A percentile compares a stretch with the other conserved stretches of the same genome.
Evolutionary conservation across 2,797 vertebrate genomes (phyloP).

Genomic region (Anolis apletophallus): DNA sequence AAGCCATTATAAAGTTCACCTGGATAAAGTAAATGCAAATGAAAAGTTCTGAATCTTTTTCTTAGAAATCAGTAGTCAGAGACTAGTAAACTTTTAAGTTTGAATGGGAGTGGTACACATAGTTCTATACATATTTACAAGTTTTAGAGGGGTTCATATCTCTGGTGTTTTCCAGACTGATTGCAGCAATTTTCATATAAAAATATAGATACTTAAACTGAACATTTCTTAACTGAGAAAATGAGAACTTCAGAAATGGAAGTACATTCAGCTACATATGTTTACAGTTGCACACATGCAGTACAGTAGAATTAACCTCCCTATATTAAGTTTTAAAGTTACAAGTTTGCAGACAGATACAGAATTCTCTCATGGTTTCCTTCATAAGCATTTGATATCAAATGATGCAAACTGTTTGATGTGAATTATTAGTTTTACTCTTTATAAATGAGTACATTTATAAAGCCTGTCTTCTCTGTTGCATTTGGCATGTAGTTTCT

Average conservation of each 20-base stretch:
- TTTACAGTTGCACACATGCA: not conserved
- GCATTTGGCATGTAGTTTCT: not conserved
- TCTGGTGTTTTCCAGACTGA: slow-evolving; percentile 31
- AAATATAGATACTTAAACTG: not conserved
- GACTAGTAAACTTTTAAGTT: slow-evolving; percentile 61
- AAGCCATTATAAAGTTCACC: slow-evolving; percentile 61
- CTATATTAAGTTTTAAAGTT: not conserved
- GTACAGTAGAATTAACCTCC: not conserved
- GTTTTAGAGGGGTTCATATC: slow-evolving; percentile 71
- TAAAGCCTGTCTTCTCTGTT: not conserved
- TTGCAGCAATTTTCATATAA: not conserved
- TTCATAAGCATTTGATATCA: slow-evolving; percentile 13
- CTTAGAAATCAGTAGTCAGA: slow-evolving; percentile 50
- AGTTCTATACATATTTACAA: slow-evolving; percentile 62
- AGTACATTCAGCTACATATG: not conserved
- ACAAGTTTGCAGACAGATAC: not conserved
- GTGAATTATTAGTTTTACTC: slow-evolving; percentile 3
- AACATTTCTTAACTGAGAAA: not conserved
- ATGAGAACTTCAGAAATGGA: not conserved
- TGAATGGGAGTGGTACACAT: slow-evolving; percentile 64
- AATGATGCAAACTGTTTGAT: not conserved
- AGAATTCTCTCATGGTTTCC: not conserved
- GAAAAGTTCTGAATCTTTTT: slow-evolving; percentile 57
- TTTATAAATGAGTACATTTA: not conserved
- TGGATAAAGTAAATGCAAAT: slow-evolving; percentile 32